Conservation (phyloP, 2,797 vertebrate genomes). For the Cyprinodon diabolis region DNA sequence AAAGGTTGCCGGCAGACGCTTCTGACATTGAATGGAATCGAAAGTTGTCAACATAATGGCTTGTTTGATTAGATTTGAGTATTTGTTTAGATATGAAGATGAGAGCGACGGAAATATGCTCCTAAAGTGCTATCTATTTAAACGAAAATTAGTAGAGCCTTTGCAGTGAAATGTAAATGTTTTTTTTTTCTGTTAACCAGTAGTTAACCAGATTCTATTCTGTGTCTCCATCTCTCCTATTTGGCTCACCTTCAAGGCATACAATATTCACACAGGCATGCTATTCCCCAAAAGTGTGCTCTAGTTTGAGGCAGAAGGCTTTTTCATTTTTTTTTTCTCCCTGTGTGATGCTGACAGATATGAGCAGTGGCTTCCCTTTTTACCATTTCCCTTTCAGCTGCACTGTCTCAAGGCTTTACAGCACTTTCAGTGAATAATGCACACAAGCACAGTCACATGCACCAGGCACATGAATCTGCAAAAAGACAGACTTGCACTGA, state of each 20-base stretch:
- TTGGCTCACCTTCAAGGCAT: conserved; percentile 44
- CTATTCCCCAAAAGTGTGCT: conserved; percentile 7
- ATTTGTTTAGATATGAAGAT: conserved; percentile 58
- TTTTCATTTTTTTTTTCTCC: conserved; percentile 17
- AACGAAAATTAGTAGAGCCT: conserved; percentile 35
- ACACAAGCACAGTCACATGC: conserved; percentile 31
- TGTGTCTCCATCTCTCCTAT: conserved; percentile 26
- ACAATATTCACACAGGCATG: conserved; percentile 17
- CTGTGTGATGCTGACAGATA: conserved; percentile 61
- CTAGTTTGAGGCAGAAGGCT: conserved; percentile 19
- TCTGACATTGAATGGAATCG: conserved; percentile 51
- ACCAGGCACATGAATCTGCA: conserved; percentile 21
- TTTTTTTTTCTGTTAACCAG: conserved; percentile 2
- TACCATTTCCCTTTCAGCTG: conserved; percentile 46
- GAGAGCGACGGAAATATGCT: conserved; percentile 42
- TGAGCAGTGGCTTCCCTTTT: conserved; percentile 46
- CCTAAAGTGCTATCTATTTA: conserved; percentile 36
- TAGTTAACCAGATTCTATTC: conserved; percentile 48
- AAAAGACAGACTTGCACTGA: conserved; percentile 8
- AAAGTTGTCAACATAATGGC: conserved; percentile 60
- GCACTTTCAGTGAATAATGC: conserved; percentile 49
- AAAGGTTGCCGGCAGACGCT: conserved; percentile 60
- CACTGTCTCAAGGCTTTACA: conserved; percentile 33
- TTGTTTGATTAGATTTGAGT: conserved; percentile 71
- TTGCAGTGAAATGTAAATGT: conserved; percentile 21